Evolutionary conservation across 1,140 invertebrate species (phyloP).

Genomic region (Macrobrachium rosenbergii): DNA sequence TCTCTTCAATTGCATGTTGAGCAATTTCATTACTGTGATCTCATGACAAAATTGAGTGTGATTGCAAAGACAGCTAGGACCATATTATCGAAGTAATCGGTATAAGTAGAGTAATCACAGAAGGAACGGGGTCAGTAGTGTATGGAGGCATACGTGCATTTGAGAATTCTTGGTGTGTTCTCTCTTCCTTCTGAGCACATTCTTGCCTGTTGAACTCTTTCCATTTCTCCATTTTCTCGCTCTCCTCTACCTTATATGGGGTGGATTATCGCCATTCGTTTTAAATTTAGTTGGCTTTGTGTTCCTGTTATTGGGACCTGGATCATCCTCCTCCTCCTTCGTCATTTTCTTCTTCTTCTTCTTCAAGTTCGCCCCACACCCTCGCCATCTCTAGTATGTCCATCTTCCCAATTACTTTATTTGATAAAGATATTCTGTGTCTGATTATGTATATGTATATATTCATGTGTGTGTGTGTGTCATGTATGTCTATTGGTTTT

Average conservation of each 20-base stretch:
- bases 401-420: neutral
- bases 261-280: neutral
- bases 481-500: no score
- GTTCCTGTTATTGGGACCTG: neutral
- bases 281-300: neutral
- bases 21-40: no score
- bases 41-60: no score
- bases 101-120: no score
- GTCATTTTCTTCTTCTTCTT: no score
- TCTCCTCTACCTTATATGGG: neutral
- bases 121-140: no score
- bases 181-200: neutral
- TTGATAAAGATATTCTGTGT: no score
- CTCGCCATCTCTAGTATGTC: neutral
- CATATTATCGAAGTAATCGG: no score
- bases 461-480: neutral
- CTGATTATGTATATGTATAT: neutral
- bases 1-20: no score
- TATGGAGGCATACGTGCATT: no score
- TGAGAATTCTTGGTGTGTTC: no score
- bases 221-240: neutral
- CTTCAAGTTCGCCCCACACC: neutral
- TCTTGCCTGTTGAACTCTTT: neutral
- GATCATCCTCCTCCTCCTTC: neutral
- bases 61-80: no score